Conservation (phyloP, 1,140 invertebrate genomes). For the Nixonia krombeini region DNA sequence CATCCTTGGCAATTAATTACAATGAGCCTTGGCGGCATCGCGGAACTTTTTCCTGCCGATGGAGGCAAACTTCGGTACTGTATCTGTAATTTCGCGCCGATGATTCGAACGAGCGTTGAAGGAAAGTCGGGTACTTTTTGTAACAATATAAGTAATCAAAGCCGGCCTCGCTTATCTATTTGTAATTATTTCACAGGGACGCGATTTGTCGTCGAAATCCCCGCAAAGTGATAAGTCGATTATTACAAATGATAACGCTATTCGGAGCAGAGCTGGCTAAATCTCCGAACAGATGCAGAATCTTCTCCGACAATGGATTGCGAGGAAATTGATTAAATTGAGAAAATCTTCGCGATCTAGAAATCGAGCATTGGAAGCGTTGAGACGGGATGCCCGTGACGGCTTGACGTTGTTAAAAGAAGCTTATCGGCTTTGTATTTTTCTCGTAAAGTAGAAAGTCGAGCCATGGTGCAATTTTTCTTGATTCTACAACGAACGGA, state of each 20-base stretch:
- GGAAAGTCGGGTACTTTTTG: not conserved
- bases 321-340: slow-evolving; percentile 6
- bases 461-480: slow-evolving; percentile 19
- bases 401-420: slow-evolving; percentile 32
- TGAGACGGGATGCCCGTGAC: slow-evolving; percentile 20
- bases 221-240: no score
- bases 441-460: slow-evolving; percentile 21
- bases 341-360: not conserved
- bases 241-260: no score
- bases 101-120: not conserved
- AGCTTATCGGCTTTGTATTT: slow-evolving; percentile 37
- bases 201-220: not conserved
- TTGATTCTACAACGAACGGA: slow-evolving; percentile 22
- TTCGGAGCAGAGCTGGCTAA: not conserved
- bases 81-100: not conserved
- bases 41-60: not conserved
- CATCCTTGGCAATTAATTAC: not conserved
- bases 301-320: not conserved
- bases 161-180: no score
- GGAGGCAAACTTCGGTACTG: not conserved
- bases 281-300: not conserved
- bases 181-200: not conserved
- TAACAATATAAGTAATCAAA: no score
- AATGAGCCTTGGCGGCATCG: not conserved
- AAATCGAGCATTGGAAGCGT: slow-evolving; percentile 6